These are phyloP conservation scores for Helicoverpa assulta DNA, from an alignment of 2,888 invertebrate genomes.

Conservation along the genomic window DNA sequence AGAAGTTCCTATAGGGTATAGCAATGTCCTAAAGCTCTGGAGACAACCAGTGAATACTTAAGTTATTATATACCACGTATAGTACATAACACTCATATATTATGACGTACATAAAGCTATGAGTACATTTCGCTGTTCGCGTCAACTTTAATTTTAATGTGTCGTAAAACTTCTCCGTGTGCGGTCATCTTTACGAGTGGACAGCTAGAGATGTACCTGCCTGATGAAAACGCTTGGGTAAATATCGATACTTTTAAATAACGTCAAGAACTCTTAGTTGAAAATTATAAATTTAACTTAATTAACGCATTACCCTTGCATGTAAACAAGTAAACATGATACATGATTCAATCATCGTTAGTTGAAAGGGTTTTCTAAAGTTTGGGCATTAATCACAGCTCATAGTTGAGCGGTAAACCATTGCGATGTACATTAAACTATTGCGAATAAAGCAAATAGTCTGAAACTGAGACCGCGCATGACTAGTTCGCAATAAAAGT, in stretches of 20 bases:
- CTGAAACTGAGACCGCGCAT: background rate
- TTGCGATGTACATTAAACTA: constrained; percentile 7
- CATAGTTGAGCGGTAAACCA: background rate
- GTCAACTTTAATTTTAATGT: constrained; percentile 65
- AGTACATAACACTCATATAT: constrained; percentile 21
- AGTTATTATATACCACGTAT: constrained; percentile 18
- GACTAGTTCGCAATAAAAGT: constrained; percentile 12
- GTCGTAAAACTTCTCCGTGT: constrained; percentile 56
- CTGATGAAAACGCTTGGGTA: background rate
- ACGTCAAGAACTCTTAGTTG: background rate
- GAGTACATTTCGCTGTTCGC: constrained; percentile 62
- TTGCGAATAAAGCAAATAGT: background rate
- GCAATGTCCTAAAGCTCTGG: constrained; percentile 1
- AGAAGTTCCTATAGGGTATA: too few species aligned
- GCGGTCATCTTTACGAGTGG: constrained; percentile 57
- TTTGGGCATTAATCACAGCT: too few species aligned
- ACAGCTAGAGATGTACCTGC: constrained; percentile 14
- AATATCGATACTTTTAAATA: constrained; percentile 30
- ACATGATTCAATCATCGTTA: background rate
- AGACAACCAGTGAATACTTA: constrained; percentile 20
- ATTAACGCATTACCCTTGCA: background rate
- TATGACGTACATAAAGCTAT: constrained; percentile 35
- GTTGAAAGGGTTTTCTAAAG: background rate
- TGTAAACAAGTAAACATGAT: background rate
- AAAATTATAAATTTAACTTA: too few species aligned